A percentile compares a stretch with the other conserved stretches of the same genome.
phyloP scores from a whole-genome alignment of 2,888 invertebrate genomes.

The Rhabditophanes sp. region DNA sequence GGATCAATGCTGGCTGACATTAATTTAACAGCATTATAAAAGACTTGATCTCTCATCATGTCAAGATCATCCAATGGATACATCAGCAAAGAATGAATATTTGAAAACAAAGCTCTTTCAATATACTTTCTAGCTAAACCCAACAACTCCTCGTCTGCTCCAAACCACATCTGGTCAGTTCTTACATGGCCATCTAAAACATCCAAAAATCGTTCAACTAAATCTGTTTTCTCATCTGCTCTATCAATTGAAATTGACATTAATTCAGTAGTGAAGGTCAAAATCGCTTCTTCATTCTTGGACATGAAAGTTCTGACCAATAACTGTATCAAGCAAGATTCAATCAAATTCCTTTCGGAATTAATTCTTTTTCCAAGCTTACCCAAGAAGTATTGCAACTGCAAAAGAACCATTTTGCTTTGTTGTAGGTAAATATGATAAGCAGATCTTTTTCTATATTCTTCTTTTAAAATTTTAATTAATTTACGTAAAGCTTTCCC shows the following conservation, averaged over 20 bases:
- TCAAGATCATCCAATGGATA: slow-evolving; percentile 95
- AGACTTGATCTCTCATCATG: slow-evolving; percentile 55
- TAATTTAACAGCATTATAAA: slow-evolving; percentile 3
- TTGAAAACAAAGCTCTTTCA: slow-evolving; percentile 72
- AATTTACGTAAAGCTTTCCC: slow-evolving; percentile 57
- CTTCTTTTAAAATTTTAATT: slow-evolving; percentile 59
- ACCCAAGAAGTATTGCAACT: slow-evolving; percentile 59
- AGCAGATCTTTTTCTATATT: slow-evolving; percentile 61
- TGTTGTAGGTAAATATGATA: slow-evolving; percentile 67
- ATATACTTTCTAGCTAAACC: slow-evolving; percentile 62
- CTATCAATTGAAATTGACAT: not conserved
- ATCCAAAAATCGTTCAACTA: slow-evolving; percentile 64
- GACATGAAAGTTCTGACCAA: not conserved
- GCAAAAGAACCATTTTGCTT: slow-evolving; percentile 63
- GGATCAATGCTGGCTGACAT: slow-evolving; percentile 1
- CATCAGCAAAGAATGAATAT: slow-evolving; percentile 72
- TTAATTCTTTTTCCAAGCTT: slow-evolving; percentile 49
- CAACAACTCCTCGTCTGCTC: slow-evolving; percentile 56
- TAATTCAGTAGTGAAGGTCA: slow-evolving; percentile 3
- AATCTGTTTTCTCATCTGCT: slow-evolving; percentile 52
- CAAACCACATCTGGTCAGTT: slow-evolving; percentile 48
- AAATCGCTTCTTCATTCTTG: slow-evolving; percentile 4
- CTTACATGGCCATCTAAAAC: slow-evolving; percentile 46
- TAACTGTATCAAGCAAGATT: too few relatives aligned
- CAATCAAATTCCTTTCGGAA: too few relatives aligned